Evolutionary conservation across 2,888 invertebrate species (phyloP).

Genomic region (Drosophila mettleri): DNA sequence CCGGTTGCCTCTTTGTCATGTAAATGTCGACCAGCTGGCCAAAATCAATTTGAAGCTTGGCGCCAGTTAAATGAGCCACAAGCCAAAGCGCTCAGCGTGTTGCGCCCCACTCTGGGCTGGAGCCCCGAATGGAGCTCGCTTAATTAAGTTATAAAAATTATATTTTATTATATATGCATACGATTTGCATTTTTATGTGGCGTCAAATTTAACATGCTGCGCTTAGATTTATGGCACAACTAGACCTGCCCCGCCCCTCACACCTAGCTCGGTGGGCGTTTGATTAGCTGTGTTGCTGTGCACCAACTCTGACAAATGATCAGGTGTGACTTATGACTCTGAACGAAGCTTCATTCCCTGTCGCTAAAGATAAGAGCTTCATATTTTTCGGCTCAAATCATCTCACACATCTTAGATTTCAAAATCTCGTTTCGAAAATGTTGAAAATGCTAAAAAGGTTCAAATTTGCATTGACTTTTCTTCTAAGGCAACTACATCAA

Average conservation of each 20-base stretch:
- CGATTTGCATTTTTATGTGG: slow-evolving; percentile 74
- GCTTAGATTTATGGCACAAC: slow-evolving; percentile 64
- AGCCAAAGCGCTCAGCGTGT: slow-evolving; percentile 60
- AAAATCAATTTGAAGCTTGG: slow-evolving; percentile 73
- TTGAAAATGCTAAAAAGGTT: slow-evolving; percentile 13
- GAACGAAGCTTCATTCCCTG: slow-evolving; percentile 11
- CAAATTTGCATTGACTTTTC: slow-evolving; percentile 47
- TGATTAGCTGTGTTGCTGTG: slow-evolving; percentile 15
- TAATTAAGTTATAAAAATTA: slow-evolving; percentile 80
- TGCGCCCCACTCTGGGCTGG: slow-evolving; percentile 7
- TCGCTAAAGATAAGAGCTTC: slow-evolving; percentile 12
- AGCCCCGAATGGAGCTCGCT: slow-evolving; percentile 22
- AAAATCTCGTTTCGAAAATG: slow-evolving; percentile 36
- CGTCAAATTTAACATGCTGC: slow-evolving; percentile 70
- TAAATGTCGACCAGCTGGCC: slow-evolving; percentile 54
- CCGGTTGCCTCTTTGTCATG: slow-evolving; percentile 65
- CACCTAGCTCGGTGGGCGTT: slow-evolving; percentile 45
- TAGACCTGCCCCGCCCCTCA: background rate
- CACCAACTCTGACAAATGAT: slow-evolving; percentile 64
- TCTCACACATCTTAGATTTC: slow-evolving; percentile 76
- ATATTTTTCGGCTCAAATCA: slow-evolving; percentile 26
- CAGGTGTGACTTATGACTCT: slow-evolving; percentile 73
- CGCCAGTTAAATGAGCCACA: slow-evolving; percentile 74
- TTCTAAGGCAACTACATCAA: slow-evolving; percentile 2
- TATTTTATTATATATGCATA: slow-evolving; percentile 77